Conservation (phyloP, 2,113 vertebrate species). For the Bombycilla garrulus region DNA sequence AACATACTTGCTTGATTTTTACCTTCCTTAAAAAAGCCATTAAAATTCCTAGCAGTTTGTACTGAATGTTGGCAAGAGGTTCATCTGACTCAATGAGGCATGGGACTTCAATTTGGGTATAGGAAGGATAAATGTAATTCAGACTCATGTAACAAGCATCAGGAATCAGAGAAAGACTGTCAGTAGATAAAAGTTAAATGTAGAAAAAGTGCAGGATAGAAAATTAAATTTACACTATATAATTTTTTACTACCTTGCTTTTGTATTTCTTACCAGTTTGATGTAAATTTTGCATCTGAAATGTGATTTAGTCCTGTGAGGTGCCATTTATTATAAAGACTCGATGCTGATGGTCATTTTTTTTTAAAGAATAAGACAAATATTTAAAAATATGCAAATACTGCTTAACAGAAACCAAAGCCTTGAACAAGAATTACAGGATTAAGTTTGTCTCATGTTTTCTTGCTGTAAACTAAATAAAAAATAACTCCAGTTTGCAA, state of each 20-base stretch:
- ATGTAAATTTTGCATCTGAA: background rate
- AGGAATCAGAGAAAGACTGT: background rate
- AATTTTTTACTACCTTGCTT: background rate
- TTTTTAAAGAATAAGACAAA: background rate
- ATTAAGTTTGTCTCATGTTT: background rate
- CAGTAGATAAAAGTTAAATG: slow-evolving; percentile 3
- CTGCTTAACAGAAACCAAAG: background rate
- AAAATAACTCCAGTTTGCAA: background rate
- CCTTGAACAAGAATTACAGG: background rate
- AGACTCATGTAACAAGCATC: background rate
- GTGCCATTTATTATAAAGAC: background rate
- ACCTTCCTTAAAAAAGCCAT: background rate
- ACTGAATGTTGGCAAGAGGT: background rate
- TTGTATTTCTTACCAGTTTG: background rate
- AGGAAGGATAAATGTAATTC: slow-evolving; percentile 3
- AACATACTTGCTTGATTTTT: background rate
- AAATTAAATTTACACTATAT: background rate
- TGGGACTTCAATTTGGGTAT: background rate
- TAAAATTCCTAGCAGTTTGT: background rate
- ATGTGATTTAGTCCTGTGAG: background rate
- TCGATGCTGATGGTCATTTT: background rate
- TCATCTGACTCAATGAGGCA: slow-evolving; percentile 7
- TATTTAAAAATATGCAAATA: background rate
- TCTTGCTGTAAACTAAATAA: background rate
- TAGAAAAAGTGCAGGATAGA: background rate